Conservation (phyloP, 2,888 invertebrate species). For the Blastobasis lacticolella region DNA sequence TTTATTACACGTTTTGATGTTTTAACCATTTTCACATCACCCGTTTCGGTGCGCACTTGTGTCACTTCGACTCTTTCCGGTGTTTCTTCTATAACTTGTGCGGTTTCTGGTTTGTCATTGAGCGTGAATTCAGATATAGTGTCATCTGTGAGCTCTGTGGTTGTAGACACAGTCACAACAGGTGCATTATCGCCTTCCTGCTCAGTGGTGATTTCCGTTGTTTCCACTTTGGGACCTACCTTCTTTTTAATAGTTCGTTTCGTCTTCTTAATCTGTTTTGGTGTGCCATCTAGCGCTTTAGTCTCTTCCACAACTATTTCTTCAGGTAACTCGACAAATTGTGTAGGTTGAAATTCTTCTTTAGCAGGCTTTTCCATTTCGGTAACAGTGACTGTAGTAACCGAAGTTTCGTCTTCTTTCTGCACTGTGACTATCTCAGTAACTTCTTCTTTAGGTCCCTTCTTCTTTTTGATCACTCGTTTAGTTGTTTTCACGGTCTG, state of each 20-base stretch:
- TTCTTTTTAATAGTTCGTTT: constrained; percentile 31
- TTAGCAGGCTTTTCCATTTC: constrained; percentile 11
- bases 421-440: constrained; percentile 18
- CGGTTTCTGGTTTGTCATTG: neutral
- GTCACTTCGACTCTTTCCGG: neutral
- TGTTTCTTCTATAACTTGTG: neutral
- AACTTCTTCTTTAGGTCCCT: constrained; percentile 27
- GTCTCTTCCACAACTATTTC: constrained; percentile 24
- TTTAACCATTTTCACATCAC: neutral
- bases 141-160: constrained; percentile 4
- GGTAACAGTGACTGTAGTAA: constrained; percentile 13
- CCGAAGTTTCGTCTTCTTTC: constrained; percentile 20
- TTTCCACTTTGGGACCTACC: constrained; percentile 34
- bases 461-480: constrained; percentile 31
- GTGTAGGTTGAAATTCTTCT: neutral
- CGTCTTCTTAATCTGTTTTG: constrained; percentile 16
- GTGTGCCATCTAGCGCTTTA: constrained; percentile 12
- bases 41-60: neutral
- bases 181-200: constrained; percentile 32
- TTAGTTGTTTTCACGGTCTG: constrained; percentile 33
- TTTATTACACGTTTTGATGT: neutral
- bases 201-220: constrained; percentile 29
- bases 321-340: constrained; percentile 28
- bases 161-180: constrained; percentile 5
- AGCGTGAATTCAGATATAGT: neutral